These are phyloP conservation scores for Oriolus oriolus DNA, from an alignment of 2,113 vertebrate genomes.

Conservation along the genomic window DNA sequence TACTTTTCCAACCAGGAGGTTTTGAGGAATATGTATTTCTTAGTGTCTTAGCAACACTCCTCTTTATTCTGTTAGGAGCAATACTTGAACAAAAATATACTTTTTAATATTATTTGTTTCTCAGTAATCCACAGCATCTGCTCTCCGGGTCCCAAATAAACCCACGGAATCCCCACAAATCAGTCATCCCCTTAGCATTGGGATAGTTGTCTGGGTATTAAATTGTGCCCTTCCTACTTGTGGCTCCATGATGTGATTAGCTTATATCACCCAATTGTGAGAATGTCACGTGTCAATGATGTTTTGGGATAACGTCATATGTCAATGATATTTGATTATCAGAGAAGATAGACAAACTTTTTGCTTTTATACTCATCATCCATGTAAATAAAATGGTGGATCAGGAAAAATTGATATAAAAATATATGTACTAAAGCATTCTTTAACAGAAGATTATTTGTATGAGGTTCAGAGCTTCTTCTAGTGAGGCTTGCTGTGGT, in stretches of 20 bases:
- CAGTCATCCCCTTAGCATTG: background rate
- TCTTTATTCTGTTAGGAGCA: background rate
- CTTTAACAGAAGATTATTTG: background rate
- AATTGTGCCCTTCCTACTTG: background rate
- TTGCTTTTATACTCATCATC: background rate
- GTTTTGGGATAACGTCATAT: background rate
- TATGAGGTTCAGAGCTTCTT: background rate
- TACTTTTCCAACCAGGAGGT: background rate
- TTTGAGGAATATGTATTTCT: background rate
- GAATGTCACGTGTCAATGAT: background rate
- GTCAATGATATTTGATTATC: background rate
- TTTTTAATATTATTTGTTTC: background rate
- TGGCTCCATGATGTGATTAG: background rate
- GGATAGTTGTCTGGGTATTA: background rate
- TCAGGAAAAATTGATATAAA: background rate
- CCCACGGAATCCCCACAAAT: background rate
- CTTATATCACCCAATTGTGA: background rate
- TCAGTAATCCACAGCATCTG: background rate
- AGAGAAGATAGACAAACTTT: background rate
- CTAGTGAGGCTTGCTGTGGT: background rate
- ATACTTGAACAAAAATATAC: background rate
- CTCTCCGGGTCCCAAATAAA: background rate
- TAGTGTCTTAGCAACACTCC: background rate
- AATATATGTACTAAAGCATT: background rate
- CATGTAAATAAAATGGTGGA: background rate